A percentile compares a stretch with the other conserved stretches of the same genome.
Conservation (phyloP, 2,113 vertebrate genomes). For the Hydrolagus affinis region DNA sequence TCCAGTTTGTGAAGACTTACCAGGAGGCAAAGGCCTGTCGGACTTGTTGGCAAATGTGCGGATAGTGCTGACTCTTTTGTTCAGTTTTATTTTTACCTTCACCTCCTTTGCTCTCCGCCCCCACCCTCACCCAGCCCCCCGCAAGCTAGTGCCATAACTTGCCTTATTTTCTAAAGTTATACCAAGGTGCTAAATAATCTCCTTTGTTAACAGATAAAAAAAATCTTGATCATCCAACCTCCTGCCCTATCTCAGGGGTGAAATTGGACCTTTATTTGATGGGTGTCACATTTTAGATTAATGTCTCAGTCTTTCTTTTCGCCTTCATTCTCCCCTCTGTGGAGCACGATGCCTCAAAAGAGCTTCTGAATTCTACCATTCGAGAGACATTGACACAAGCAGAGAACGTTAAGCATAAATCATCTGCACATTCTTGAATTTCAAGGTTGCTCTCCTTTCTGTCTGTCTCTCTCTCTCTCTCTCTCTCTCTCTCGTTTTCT, state of each 20-base stretch:
- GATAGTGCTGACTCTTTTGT: no score
- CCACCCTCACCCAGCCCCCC: no score
- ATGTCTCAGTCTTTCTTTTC: not conserved
- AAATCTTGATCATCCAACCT: not conserved
- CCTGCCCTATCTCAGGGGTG: not conserved
- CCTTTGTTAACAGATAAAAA: constrained; percentile 2
- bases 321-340: not conserved
- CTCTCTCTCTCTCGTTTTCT: no score
- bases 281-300: not conserved
- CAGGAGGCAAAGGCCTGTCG: not conserved
- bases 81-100: no score
- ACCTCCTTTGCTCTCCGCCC: no score
- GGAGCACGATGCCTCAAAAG: not conserved
- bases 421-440: not conserved
- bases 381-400: not conserved
- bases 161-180: constrained; percentile 9
- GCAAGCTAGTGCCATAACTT: not conserved
- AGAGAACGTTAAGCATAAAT: not conserved
- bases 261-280: not conserved
- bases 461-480: no score
- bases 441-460: not conserved
- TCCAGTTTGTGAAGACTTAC: not conserved
- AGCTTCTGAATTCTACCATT: not conserved
- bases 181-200: not conserved
- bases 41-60: not conserved